Base-by-base conservation (phyloP, 1,140 invertebrate genomes). In the Augochlora pura region DNA sequence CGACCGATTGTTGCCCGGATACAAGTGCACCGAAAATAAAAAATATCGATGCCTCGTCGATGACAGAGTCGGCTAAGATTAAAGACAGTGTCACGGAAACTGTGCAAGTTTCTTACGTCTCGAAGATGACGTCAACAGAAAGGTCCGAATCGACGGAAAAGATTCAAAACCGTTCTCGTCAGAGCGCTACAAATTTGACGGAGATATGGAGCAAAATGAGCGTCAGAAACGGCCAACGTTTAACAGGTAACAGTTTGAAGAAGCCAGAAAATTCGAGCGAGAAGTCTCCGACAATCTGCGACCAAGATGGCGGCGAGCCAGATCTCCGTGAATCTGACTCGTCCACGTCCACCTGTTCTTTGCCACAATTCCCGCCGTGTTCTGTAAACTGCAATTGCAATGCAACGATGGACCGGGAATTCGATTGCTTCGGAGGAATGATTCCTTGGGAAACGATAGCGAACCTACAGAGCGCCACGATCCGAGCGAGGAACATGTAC, bases 401-500 rank as follows among this genome's bases (percentile, higher is more conserved):
- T 9, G 64, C 59, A 2, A 64, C 2, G 8, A 16, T 0, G 1
- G 8, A 12, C 1, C 12, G 42, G 12, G 23, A 71, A 9, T 6
- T 62, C n/a, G 7, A 12, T 25, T 23, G 5, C 8, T 23, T 42
- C 14, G 1, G 21, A 0, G 42, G 1, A 9, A 12, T 16, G 0
- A 1, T 78, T 46, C 64, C 80, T 0, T 81, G 42, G 38, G 38
- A 78, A 23, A 63, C 84, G 0, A 60, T 88, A 0, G 67, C 59
- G 12, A 76, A 84, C 16, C 64, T 90, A 10, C 82, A 84, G 46
- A 67, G 86, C 3, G 84, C 82, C 0, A 68, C 65, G 5, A 57
- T 86, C 16, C 69, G 73, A 38, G 83, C 78, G 0, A 59, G 67
- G 8, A 88, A 89, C 70, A 27, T 90, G n/a, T 81, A 79, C 59